Base-by-base conservation (phyloP, 2,113 vertebrate species). In the Bujurquina vittata region DNA sequence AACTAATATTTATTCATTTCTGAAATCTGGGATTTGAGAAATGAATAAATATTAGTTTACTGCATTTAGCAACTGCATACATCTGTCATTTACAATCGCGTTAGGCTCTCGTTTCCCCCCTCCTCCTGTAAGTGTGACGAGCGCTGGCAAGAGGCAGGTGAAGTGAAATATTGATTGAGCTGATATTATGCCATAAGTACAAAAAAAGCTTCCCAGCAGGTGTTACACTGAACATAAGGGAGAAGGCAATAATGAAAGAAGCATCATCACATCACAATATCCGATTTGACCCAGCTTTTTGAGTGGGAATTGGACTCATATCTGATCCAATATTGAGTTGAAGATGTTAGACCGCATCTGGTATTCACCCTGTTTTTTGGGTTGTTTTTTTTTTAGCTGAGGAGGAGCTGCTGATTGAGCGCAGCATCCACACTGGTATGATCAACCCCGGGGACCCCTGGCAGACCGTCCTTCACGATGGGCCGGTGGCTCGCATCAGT, bases 401-500 rank as follows among this genome's bases (percentile, higher is more conserved):
- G 81, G 95, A 97, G 65, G 95, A 96, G 55, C 94, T 96, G 76
- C 93, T 99, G 79, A 99, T 99, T 3, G 98, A 99, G 17, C 96
- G 96, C 69, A 95, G 96, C 89, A 85, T 93, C 0, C 97, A 96
- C 12, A 95, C 97, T 0, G 97, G 97, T 46, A 97, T 98, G 97
- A 95, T 98, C 91, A 98, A 97, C 92, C 98, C 98, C 0, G 97
- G 98, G 7, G 97, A 97, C 89, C 95, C 94, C 12, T 99, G 98
- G 97, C 96, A 97, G 92, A 96, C 95, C 57, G 89, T 97, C 33
- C 89, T 75, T 4, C 92, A 98, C 54, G 96, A 97, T 23, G 98
- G 98, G 15, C 95, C 96, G 0, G 96, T 97, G 79, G 97, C 97
- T 1, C 96, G 95, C 76, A 93, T 99, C 84, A 91, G 95, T 82